A percentile compares a stretch with the other conserved stretches of the same genome.
These are phyloP conservation scores for Nasonia longicornis DNA, from an alignment of 1,140 invertebrate genomes.

Conservation along the genomic window DNA sequence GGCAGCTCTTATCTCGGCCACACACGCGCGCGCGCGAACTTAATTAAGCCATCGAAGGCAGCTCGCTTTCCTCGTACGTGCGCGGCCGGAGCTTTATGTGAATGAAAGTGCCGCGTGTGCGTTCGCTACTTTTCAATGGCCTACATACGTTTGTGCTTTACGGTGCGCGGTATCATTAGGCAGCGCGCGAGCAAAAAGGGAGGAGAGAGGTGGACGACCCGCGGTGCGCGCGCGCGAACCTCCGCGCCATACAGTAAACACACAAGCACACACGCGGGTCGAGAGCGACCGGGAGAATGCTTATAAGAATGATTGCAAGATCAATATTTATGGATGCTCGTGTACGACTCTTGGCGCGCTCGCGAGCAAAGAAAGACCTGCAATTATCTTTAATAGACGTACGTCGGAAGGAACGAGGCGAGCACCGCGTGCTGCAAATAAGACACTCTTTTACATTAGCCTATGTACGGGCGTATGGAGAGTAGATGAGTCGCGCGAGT, in stretches of 20 bases:
- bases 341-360: background rate
- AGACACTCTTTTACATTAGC: background rate
- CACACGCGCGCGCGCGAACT: background rate
- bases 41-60: slow-evolving; percentile 36
- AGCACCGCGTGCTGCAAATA: background rate
- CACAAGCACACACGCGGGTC: no score
- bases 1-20: background rate
- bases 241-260: background rate
- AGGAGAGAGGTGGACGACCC: background rate
- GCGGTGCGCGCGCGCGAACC: background rate
- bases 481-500: no score
- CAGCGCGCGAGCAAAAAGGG: background rate
- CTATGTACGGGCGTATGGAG: background rate
- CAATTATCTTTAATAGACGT: slow-evolving; percentile 34
- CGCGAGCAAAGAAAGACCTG: background rate
- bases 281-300: background rate
- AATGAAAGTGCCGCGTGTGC: slow-evolving; percentile 12
- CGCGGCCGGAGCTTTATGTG: background rate
- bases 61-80: background rate
- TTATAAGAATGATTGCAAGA: slow-evolving; percentile 35
- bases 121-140: slow-evolving; percentile 15
- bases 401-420: background rate
- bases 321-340: slow-evolving; percentile 34
- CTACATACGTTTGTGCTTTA: slow-evolving; percentile 27
- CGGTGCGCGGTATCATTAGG: background rate